Conservation (phyloP, 1,140 invertebrate genomes). For the Diachasma alloeum region DNA sequence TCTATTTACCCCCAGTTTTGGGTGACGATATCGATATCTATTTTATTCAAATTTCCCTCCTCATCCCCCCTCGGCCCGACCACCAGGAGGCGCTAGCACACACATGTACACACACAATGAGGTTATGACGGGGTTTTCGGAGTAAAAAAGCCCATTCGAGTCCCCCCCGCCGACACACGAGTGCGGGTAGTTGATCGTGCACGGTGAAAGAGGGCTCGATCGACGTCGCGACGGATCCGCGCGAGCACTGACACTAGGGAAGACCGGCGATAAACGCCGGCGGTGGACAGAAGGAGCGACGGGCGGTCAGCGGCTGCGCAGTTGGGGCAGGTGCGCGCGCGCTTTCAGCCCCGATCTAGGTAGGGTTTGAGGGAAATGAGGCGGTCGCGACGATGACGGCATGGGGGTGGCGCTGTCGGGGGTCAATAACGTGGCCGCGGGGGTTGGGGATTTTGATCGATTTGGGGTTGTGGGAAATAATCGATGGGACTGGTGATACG, state of each 20-base stretch:
- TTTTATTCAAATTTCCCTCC: neutral
- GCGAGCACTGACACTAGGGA: conserved; percentile 43
- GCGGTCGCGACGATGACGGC: neutral
- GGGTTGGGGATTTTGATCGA: neutral
- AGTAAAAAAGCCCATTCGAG: neutral
- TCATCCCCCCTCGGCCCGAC: neutral
- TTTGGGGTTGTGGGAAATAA: neutral
- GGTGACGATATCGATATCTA: neutral
- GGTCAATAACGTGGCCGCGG: neutral
- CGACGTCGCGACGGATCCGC: conserved; percentile 46
- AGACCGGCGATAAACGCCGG: conserved; percentile 22
- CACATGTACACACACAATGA: neutral
- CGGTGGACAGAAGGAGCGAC: neutral
- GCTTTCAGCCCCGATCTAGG: neutral
- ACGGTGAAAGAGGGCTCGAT: conserved; percentile 34
- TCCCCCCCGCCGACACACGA: conserved; percentile 15
- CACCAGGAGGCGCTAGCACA: neutral
- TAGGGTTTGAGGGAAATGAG: neutral
- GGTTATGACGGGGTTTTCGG: conserved; percentile 13
- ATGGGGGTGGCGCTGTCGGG: neutral
- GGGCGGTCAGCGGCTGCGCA: conserved; percentile 6
- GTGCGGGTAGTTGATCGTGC: conserved; percentile 20
- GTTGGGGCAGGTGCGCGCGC: neutral
- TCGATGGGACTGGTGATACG: neutral
- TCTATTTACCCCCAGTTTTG: neutral